Percentiles rank a stretch among this genome's conserved stretches.
phyloP scores from a whole-genome alignment of 1,140 invertebrate species.

The Harpegnathos saltator region DNA sequence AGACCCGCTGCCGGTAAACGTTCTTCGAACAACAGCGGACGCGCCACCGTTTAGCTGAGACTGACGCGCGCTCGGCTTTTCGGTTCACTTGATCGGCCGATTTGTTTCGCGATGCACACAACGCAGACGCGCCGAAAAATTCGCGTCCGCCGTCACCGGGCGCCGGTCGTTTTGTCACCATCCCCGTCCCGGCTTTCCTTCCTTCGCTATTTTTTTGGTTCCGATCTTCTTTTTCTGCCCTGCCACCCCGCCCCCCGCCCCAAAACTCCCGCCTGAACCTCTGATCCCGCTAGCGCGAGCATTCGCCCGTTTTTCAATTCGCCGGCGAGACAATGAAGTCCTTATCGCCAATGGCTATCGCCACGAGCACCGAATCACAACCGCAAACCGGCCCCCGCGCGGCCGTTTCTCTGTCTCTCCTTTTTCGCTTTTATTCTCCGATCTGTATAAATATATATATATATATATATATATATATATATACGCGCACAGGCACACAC shows the following conservation, averaged over 20 bases:
- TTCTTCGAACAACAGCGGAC: slow-evolving; percentile 22
- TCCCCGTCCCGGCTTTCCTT: slow-evolving; percentile 19
- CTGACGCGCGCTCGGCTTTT: slow-evolving; percentile 35
- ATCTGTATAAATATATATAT: slow-evolving; percentile 52
- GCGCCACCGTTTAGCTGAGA: slow-evolving; percentile 42
- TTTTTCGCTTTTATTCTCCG: slow-evolving; percentile 65
- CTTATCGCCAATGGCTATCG: slow-evolving; percentile 72
- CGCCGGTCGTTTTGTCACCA: slow-evolving; percentile 45
- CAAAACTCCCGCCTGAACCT: not conserved
- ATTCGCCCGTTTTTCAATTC: slow-evolving; percentile 71
- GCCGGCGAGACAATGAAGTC: slow-evolving; percentile 73
- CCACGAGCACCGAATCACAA: slow-evolving; percentile 47
- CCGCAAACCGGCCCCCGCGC: slow-evolving; percentile 44
- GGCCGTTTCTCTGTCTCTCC: slow-evolving; percentile 41
- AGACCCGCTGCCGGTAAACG: not conserved
- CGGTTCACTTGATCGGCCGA: slow-evolving; percentile 19
- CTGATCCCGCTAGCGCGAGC: not conserved
- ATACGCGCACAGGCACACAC: no score
- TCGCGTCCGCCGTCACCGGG: slow-evolving; percentile 21
- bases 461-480: slow-evolving; percentile 45
- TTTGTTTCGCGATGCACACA: slow-evolving; percentile 47
- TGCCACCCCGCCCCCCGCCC: not conserved
- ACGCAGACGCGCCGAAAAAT: slow-evolving; percentile 37
- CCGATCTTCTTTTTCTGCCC: not conserved
- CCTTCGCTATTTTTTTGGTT: not conserved